Evolutionary conservation across 1,140 invertebrate species (phyloP), one percentile per base, ranked within the genome.

Genomic region (Eriosoma lanigerum): DNA sequence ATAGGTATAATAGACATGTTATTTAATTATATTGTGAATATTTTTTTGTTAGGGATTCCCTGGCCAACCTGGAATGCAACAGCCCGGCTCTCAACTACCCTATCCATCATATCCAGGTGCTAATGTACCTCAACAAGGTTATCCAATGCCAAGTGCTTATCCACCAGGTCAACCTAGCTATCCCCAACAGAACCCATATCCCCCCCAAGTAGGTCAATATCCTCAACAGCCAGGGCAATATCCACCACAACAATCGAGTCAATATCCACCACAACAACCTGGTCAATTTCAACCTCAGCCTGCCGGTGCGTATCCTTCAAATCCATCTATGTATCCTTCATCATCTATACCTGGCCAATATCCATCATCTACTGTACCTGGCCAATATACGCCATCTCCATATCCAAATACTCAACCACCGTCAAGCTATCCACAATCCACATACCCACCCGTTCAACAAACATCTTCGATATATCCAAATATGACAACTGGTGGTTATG

Each of bases 241-340:
- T n/a, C n/a, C 82, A 26, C 50, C n/a, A n/a, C n/a, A n/a, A n/a
- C n/a, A n/a, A n/a, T n/a, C n/a, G n/a, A n/a, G n/a, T n/a, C n/a
- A n/a, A n/a, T n/a, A n/a, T n/a, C n/a, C 82, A 26, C 50, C 72
- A 32, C 85, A 85, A 38, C 85, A 86, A 81, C 85, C 85, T 13
- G 80, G 81, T n/a, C 62, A 72, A 81, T 68, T 68, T 29, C 21
- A 21, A 46, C 81, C 73, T 19, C 60, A 50, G 3, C 50, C 66
- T 10, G n/a, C n/a, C n/a, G 44, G 21, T 50, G 6, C n/a, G 8
- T 68, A 68, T 46, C 13, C 24, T 70, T 24, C 38, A 66, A 66
- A 66, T 66, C 38, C 46, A 29, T 19, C 68, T 8, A 52, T 52
- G 29, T 62, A 72, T 81, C 68, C 72, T 38, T 17, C 68, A 76